Evolutionary conservation across 2,113 vertebrate species (phyloP).

Genomic region (Melierax canorus): DNA sequence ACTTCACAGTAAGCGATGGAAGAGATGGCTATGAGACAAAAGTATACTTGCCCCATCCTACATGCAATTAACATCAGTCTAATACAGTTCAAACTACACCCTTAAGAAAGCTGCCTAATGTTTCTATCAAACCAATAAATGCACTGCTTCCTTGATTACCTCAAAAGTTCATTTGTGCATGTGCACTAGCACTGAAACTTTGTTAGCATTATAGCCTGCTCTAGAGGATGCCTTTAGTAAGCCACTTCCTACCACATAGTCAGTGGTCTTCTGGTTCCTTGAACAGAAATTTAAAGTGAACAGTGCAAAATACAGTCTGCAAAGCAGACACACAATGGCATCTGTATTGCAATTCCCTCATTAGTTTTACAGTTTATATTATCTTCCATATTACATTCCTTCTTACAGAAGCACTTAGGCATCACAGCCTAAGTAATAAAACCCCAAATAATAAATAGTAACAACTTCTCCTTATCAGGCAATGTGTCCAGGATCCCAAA

Average conservation of each 20-base stretch:
- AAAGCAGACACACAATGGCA: background rate
- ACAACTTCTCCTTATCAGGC: background rate
- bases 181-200: background rate
- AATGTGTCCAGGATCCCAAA: background rate
- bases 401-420: background rate
- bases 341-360: background rate
- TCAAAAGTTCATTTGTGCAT: background rate
- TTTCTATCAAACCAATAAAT: background rate
- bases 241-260: background rate
- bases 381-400: background rate
- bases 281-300: background rate
- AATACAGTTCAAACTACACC: background rate
- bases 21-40: background rate
- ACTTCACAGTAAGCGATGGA: background rate
- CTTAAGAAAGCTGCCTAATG: background rate
- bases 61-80: background rate
- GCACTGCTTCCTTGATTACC: background rate
- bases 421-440: background rate
- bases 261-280: background rate
- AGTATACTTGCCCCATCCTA: background rate
- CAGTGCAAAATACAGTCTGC: background rate
- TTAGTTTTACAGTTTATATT: background rate
- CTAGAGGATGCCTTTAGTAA: background rate
- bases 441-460: background rate
- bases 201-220: background rate